Base-by-base conservation (phyloP, 2,797 vertebrate genomes). In the Echiichthys vipera region DNA sequence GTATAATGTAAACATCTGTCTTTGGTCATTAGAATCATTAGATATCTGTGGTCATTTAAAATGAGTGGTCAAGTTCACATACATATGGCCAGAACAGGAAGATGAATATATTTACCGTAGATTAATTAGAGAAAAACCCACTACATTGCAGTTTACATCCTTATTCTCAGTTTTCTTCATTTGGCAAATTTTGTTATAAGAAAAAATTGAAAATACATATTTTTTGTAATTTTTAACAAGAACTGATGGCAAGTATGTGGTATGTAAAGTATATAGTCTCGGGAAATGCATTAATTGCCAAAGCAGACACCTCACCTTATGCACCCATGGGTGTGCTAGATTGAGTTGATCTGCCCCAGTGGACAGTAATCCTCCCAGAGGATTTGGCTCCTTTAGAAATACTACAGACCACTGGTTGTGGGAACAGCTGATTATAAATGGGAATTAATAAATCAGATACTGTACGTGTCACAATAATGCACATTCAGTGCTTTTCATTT, bases 361-460 rank as follows among this genome's bases (percentile, higher is more conserved):
- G 85, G 77, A 78, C 43, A 85, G 85, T 96, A 94, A 96, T 96
- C 93, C 94, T 95, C 90, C 93, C 90, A 89, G 89, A 90, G 90
- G 94, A 95, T 95, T 96, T 95, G 88, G 86, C 89, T 86, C 61
- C 72, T 85, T 77, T 50, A 80, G 83, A 80, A 57, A 69, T 72
- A 79, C 79, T 56, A 58, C 67, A 78, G 65, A 78, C 66, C 65
- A 71, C 69, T 73, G 70, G 67, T 73, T 71, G 71, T 68, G 67
- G 65, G 50, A 82, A 78, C 79, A 77, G 68, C 75, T 83, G 73
- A 84, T 84, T 57, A 75, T 50, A 74, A 87, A 75, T 62, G 69
- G 34, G 59, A 82, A 70, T 71, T 62, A 71, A 68, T 81, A 68
- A 70, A 86, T 77, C 74, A 85, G 67, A 66, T 47, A 59, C 47